Base-by-base conservation (phyloP, 2,113 vertebrate genomes). In the Maccullochella peelii region DNA sequence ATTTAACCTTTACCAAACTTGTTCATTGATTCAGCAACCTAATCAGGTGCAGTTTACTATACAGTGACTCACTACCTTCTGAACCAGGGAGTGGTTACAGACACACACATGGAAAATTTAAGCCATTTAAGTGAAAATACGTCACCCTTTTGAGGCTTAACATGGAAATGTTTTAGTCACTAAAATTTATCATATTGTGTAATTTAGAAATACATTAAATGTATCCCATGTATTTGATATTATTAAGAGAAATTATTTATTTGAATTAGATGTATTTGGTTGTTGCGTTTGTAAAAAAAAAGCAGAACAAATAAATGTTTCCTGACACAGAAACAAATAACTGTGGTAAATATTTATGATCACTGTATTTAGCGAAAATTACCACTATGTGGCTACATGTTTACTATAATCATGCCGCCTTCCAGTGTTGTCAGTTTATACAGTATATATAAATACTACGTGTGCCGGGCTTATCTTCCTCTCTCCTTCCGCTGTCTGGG, bases 61-160 rank as follows among this genome's bases (percentile, higher is more conserved):
- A 14, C 2, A 40, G 33, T 54, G 65, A 30, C 73, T 76, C 30
- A 68, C 4, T 59, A 18, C 18, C 10, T 23, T n/a, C 38, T 73
- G 8, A 57, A 33, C 2, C 5, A 21, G 18, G 16, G 40, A 44
- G 18, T 38, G 27, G 16, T 77, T n/a, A 38, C 36, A 80, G 20
- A 80, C 62, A 63, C 73, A 57, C 63, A 55, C 47, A 63, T 4
- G 57, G 5, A 44, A 36, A 67, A 38, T 33, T 33, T 33, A 63
- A 18, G 25, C 36, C 16, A 30, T 54, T 30, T 8, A 5, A 25
- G 21, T 25, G 0, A 68, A 20, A 58, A 61, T 25, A 36, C 59
- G 54, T 70, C 76, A 16, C 40, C 2, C 8, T 16, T 42, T 8
- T 58, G 20, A 68, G 8, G 52, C 14, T n/a, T 47, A 44, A 59